A percentile compares a stretch with the other conserved stretches of the same genome.
phyloP scores from a whole-genome alignment of 2,113 vertebrate genomes.

The Phoxinus phoxinus region DNA sequence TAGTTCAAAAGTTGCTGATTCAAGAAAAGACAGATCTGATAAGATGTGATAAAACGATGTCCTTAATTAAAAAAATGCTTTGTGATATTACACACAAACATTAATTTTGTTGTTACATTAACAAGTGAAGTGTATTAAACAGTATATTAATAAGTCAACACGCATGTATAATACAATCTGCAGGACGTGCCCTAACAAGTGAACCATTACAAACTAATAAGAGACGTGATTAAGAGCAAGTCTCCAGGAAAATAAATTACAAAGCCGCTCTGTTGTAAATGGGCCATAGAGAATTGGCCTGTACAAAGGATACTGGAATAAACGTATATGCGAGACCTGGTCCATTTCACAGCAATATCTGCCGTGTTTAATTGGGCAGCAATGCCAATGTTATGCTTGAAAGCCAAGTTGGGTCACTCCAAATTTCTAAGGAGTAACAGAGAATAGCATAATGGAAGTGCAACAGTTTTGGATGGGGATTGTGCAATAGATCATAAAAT shows the following conservation, averaged over 20 bases:
- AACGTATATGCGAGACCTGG: not conserved
- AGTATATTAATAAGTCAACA: not conserved
- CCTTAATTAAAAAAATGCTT: not conserved
- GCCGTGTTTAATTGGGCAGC: constrained; percentile 18
- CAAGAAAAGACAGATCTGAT: constrained; percentile 4
- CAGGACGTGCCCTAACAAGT: not conserved
- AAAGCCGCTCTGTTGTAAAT: constrained; percentile 4
- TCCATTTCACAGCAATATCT: constrained; percentile 6
- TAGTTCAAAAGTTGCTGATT: not conserved
- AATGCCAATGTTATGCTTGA: not conserved
- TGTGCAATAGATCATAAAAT: not conserved
- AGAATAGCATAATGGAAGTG: not conserved
- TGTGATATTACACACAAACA: not conserved
- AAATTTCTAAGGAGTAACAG: not conserved
- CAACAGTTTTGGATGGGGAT: not conserved
- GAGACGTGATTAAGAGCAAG: constrained; percentile 1
- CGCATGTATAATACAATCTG: not conserved
- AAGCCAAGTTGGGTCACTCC: not conserved
- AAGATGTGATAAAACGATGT: not conserved
- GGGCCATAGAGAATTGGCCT: not conserved
- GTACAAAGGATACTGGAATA: not conserved
- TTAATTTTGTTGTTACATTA: not conserved
- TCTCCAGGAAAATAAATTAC: not conserved
- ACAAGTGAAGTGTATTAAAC: not conserved
- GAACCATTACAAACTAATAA: constrained; percentile 17